A percentile compares a stretch with the other conserved stretches of the same genome.
Evolutionary conservation across 1,140 invertebrate genomes (phyloP).

Genomic region (Triops longicaudatus): DNA sequence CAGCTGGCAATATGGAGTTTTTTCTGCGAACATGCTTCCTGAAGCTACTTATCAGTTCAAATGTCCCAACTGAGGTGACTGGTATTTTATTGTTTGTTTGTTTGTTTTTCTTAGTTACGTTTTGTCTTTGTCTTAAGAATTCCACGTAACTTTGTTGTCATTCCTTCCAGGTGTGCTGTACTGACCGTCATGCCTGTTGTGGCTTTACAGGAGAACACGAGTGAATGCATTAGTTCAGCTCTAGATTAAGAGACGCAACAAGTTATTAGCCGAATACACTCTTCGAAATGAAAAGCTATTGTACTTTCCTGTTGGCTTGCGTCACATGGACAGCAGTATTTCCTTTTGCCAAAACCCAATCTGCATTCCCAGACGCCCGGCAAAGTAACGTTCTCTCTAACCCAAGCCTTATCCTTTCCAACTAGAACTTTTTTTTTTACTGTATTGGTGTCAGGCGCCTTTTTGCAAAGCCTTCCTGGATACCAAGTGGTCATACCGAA

Average conservation of each 20-base stretch:
- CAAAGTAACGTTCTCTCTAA: not conserved
- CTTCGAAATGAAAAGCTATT: not conserved
- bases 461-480: constrained; percentile 36
- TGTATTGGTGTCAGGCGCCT: constrained; percentile 32
- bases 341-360: constrained; percentile 3
- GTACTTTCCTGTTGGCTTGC: constrained; percentile 4
- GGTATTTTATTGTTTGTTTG: not conserved
- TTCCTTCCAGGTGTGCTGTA: not conserved
- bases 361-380: not conserved
- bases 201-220: not conserved
- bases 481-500: constrained; percentile 49
- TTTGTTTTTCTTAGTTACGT: not conserved
- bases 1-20: not conserved
- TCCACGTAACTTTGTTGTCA: not conserved
- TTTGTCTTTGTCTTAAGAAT: not conserved
- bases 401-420: not conserved
- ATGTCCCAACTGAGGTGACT: too few species aligned
- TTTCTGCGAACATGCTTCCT: too few species aligned
- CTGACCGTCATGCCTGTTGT: constrained; percentile 3
- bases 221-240: not conserved
- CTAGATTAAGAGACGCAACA: not conserved
- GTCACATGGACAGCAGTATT: not conserved
- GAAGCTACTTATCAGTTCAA: too few species aligned
- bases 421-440: not conserved
- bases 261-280: not conserved